Base-by-base conservation (phyloP, 2,888 invertebrate species). In the Agriopis aurantiaria region DNA sequence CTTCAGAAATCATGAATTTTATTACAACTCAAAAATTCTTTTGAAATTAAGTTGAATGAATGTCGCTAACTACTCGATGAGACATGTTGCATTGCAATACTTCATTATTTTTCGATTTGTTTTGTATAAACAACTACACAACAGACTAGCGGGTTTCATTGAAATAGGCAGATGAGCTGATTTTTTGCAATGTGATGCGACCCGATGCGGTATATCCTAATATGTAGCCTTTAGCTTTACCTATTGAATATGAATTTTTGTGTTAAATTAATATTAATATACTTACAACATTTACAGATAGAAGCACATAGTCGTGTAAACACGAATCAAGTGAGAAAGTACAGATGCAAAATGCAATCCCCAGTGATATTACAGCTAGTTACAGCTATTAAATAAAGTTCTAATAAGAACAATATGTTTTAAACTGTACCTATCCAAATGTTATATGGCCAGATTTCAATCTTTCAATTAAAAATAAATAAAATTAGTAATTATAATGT, bases 391-490 rank as follows among this genome's bases (percentile, higher is more conserved):
- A 40, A 55, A 23, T n/a, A 57, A 43, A 43, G 9, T 41, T 56
- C 9, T 9, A 5, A 8, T 43, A 11, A 41, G 9, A 45, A 57
- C 45, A 23, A 56, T 17, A 14, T 9, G 17, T 57, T 43, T 14
- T 8, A 8, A 43, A 57, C 43, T 43, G 56, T 43, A 17, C 4
- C 33, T 33, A 33, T 33, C 14, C 9, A 14, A 57, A 45, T 14
- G 8, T 17, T 58, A 8, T 12, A 58, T 48, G 12, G 11, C 33
- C 46, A 48, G 8, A 8, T 58, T 46, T 43, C 8, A 45, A 17
- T 10, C 17, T 10, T 40, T 52, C 8, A 52, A 43, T 40, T 53
- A 23, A 70, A 57, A 65, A 65, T 60, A 65, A 65, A 65, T 62
- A 45, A 53, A 41, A 23, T 57, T 33, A 33, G 33, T 33, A 33